Base-by-base conservation (phyloP, 2,888 invertebrate genomes). In the Cephus pulcher region DNA sequence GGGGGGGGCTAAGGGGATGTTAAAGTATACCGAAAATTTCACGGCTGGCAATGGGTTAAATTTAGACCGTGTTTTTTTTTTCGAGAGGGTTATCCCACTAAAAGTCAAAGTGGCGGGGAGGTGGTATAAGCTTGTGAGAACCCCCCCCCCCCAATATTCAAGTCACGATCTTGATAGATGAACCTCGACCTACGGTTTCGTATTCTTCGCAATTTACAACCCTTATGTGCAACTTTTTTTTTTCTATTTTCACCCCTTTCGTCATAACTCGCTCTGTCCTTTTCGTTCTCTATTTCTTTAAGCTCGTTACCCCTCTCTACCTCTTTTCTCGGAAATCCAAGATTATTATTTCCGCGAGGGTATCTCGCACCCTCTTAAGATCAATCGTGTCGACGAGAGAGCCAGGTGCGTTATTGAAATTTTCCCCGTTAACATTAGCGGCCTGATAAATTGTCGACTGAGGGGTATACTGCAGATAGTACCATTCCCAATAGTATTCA, bases 351-450 rank as follows among this genome's bases (percentile, higher is more conserved):
- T 32, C 15, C 23, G 12, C 12, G 1, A 4, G 32, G 71, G 32
- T n/a, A 33, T 33, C 71, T 71, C 71, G 33, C 32, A 12, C 30
- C 15, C 34, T 33, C 71, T 71, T 71, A 34, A 32, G 32, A 32
- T 71, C 71, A 33, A 34, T 71, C 71, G 71, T 12, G 71, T 30
- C 71, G 71, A 33, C 34, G 71, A 15, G 71, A 56, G 56, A 56
- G 23, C 56, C 56, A 56, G 71, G 33, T 71, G 71, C 71, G 33
- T 71, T 71, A 71, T 71, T 71, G 32, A 71, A 71, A 71, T 71
- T 15, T 32, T 34, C 56, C 56, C 56, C 56, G 15, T 23, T 23
- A 23, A 23, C 56, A 23, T 56, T 56, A 23, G 23, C 23, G 56
- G 6, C 56, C 56, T 56, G 9, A 56, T 56, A 56, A 56, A 56